phyloP scores from a whole-genome alignment of 2,888 invertebrate genomes.

The Drosophila buzzatii region DNA sequence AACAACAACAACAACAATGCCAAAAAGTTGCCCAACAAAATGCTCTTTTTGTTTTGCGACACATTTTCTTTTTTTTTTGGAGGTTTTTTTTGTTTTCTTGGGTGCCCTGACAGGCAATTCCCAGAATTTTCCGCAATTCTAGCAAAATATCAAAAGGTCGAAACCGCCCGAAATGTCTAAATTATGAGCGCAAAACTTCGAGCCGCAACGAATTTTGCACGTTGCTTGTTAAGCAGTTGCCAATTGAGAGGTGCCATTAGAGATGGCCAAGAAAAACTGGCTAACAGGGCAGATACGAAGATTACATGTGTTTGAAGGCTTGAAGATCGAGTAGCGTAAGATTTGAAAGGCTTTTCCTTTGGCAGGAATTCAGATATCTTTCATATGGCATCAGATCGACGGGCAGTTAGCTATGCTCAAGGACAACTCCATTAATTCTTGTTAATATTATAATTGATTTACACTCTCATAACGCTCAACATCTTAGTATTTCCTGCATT shows the following conservation, averaged over 20 bases:
- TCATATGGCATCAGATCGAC: background rate
- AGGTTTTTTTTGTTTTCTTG: background rate
- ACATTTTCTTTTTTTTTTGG: conserved; percentile 43
- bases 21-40: conserved; percentile 58
- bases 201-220: conserved; percentile 37
- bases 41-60: conserved; percentile 54
- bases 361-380: background rate
- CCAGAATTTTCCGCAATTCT: conserved; percentile 51
- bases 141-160: conserved; percentile 58
- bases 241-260: conserved; percentile 23
- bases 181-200: conserved; percentile 62
- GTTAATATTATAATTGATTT: no score
- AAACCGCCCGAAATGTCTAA: conserved; percentile 74
- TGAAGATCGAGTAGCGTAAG: no score
- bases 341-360: no score
- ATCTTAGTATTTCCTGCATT: no score
- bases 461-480: background rate
- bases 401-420: background rate
- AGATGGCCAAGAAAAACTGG: conserved; percentile 26
- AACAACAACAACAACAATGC: conserved; percentile 25
- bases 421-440: background rate
- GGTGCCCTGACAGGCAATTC: conserved; percentile 44
- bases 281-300: background rate
- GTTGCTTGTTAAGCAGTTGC: conserved; percentile 48
- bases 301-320: background rate